A percentile compares a stretch with the other conserved stretches of the same genome.
Conservation (phyloP, 2,113 vertebrate genomes). For the Gallinago paraguaiae region DNA sequence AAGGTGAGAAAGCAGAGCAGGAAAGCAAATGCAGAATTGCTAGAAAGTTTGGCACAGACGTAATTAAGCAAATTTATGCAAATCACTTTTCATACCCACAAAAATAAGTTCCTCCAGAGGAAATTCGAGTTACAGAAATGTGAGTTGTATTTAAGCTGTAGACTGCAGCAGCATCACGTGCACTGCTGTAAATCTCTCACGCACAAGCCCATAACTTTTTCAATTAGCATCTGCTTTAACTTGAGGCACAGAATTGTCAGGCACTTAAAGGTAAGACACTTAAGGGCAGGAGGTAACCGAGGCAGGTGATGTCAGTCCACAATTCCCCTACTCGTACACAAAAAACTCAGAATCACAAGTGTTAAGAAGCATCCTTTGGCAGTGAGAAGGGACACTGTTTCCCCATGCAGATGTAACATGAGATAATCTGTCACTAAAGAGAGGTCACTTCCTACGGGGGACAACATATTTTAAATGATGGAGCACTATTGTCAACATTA, state of each 20-base stretch:
- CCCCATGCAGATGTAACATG: not conserved
- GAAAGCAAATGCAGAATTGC: slow-evolving; percentile 17
- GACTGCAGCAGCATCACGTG: not conserved
- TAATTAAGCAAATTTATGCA: slow-evolving; percentile 19
- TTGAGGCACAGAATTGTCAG: not conserved
- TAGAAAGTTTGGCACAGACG: not conserved
- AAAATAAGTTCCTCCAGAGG: not conserved
- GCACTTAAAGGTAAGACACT: not conserved
- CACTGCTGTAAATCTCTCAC: not conserved
- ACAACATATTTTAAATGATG: not conserved
- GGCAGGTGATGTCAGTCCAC: not conserved
- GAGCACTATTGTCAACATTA: not conserved
- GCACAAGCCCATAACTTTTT: not conserved
- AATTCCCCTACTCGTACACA: not conserved
- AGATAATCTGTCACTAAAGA: not conserved
- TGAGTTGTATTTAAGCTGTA: not conserved
- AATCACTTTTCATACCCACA: slow-evolving; percentile 12
- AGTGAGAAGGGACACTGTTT: not conserved
- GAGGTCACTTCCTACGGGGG: not conserved
- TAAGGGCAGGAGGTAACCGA: not conserved
- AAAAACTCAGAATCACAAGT: not conserved
- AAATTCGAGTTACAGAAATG: not conserved
- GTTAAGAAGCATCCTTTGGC: not conserved
- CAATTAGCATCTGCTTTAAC: not conserved
- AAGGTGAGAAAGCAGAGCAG: not conserved